Base-by-base conservation (phyloP, 2,113 vertebrate genomes). In the Pseudorectes ferrugineus region DNA sequence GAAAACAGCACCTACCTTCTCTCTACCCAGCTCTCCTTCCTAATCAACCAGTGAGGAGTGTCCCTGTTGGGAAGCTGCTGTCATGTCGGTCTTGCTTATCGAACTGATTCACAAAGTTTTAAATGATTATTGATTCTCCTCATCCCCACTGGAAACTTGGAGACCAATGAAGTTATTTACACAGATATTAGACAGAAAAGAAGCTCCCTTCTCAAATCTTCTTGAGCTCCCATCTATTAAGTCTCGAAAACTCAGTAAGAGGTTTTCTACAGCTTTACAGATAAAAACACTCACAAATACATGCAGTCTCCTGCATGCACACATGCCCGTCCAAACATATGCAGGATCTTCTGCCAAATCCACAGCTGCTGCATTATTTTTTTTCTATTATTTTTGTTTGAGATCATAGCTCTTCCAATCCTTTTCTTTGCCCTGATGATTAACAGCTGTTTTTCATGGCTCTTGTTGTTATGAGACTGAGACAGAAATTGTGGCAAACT, bases 101-200 rank as follows among this genome's bases (percentile, higher is more conserved):
- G 10, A 90, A 96, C 87, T 91, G 73, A 96, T 93, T 93, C 62
- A 76, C 74, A 89, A 94, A 93, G 79, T 91, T 97, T 96, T 89
- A 92, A 95, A 95, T 0, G 0, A 88, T 94, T 92, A 94, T 79
- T 82, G 91, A 94, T 95, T 96, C 48, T 93, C 36, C 54, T 77
- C 51, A 88, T 93, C 62, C 54, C 72, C 46, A 82, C 42, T 68
- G 79, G 70, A 91, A 77, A 91, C 61, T 81, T 42, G 71, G 81
- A 93, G 61, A 94, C 88, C 87, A 89, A 51, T 66, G 42, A 46
- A 88, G 61, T 78, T 96, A 90, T 92, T 94, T 92, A 92, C 72
- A 93, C 29, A 58, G 61, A 90, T 95, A 89, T 52, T 80, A 79
- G 83, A 92, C 66, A 92, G 65, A 46, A 85, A 92, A 93, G 63